These are phyloP conservation scores for Alauda arvensis DNA, from an alignment of 2,797 vertebrate species.

Conservation along the genomic window DNA sequence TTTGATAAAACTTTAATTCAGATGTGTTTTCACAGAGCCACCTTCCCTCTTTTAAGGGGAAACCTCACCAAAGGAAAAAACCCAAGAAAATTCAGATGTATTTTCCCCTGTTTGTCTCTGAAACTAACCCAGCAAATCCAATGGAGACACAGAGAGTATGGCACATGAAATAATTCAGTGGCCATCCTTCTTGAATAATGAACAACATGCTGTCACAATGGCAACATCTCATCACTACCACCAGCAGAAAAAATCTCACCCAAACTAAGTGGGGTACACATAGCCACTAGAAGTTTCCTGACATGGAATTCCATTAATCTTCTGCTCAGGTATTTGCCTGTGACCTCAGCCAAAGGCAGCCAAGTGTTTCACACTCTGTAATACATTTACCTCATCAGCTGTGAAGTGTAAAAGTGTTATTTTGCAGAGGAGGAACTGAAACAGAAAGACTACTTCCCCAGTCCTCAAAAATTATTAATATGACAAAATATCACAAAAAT, in stretches of 20 bases:
- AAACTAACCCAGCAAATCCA: neutral
- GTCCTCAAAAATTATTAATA: neutral
- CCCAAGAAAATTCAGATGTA: neutral
- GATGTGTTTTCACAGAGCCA: neutral
- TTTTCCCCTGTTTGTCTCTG: neutral
- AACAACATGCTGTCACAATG: neutral
- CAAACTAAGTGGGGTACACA: accelerated
- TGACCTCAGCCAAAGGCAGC: neutral
- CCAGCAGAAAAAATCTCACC: neutral
- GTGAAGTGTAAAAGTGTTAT: neutral
- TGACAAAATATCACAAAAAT: neutral
- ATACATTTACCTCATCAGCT: neutral
- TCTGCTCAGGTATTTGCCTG: neutral
- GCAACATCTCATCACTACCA: neutral
- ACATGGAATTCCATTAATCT: neutral
- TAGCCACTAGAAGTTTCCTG: neutral
- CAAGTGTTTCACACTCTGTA: neutral
- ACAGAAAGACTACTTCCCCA: neutral
- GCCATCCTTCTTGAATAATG: neutral
- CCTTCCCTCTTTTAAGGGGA: neutral
- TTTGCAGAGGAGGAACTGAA: neutral
- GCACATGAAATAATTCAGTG: neutral
- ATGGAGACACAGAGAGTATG: neutral
- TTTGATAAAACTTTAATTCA: neutral
- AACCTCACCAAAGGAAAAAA: neutral